Evolutionary conservation across 2,888 invertebrate genomes (phyloP).

Genomic region (Argyresthia albistria): DNA sequence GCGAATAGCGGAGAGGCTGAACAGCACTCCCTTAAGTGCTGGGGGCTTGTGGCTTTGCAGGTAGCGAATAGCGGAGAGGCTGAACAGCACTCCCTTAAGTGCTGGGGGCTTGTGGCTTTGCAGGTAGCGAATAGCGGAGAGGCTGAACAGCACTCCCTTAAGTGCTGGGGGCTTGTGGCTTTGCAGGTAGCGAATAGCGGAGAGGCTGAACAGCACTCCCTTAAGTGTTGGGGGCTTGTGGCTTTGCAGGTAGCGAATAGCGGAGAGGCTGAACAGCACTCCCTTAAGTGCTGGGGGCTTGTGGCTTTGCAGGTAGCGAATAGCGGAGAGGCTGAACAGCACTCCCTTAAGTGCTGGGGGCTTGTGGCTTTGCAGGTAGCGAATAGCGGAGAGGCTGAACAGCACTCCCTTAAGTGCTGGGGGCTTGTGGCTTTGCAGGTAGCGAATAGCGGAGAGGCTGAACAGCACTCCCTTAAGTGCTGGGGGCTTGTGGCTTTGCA

Average conservation of each 20-base stretch:
- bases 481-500: too few species aligned
- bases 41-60: background rate
- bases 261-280: slow-evolving; percentile 2
- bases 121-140: background rate
- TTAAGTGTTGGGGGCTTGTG: background rate
- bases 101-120: background rate
- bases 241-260: too few species aligned
- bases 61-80: background rate
- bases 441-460: too few species aligned
- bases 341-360: background rate
- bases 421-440: too few species aligned
- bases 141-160: background rate
- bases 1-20: background rate
- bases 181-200: too few species aligned
- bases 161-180: too few species aligned
- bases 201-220: slow-evolving; percentile 1
- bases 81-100: background rate
- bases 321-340: slow-evolving; percentile 2
- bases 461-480: background rate
- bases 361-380: too few species aligned
- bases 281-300: background rate
- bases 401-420: background rate
- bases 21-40: background rate
- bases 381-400: too few species aligned
- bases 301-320: too few species aligned